Evolutionary conservation across 2,888 invertebrate species (phyloP).

Genomic region (Pogonocherus hispidulus): DNA sequence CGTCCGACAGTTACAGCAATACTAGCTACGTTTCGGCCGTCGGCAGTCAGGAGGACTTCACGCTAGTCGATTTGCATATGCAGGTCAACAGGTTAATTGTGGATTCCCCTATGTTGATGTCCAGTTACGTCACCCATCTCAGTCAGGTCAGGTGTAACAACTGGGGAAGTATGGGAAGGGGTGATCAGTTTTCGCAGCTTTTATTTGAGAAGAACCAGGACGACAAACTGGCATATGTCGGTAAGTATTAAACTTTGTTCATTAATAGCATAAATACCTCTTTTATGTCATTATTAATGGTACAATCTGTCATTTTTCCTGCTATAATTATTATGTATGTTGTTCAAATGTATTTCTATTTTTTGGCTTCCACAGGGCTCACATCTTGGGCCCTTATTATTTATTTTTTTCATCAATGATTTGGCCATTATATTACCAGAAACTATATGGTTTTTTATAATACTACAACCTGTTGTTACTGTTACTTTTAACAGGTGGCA

Average conservation of each 20-base stretch:
- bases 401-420: no score
- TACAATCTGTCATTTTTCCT: no score
- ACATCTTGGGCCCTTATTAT: no score
- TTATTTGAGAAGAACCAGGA: conserved; percentile 85
- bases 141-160: conserved; percentile 85
- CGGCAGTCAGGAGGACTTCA: conserved; percentile 93
- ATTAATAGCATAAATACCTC: no score
- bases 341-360: no score
- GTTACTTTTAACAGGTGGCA: conserved; percentile 73
- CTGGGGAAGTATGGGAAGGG: conserved; percentile 79
- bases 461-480: neutral
- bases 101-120: conserved; percentile 94
- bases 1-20: conserved; percentile 87
- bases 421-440: no score
- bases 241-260: no score
- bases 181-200: conserved; percentile 84
- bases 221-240: conserved; percentile 82
- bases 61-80: conserved; percentile 92
- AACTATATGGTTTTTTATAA: neutral
- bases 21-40: conserved; percentile 91
- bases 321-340: no score
- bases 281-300: no score
- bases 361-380: no score
- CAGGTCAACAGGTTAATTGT: conserved; percentile 89
- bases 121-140: conserved; percentile 92